A percentile compares a stretch with the other conserved stretches of the same genome.
phyloP scores from a whole-genome alignment of 2,888 invertebrate genomes.

The Dolichopus griseipennis region DNA sequence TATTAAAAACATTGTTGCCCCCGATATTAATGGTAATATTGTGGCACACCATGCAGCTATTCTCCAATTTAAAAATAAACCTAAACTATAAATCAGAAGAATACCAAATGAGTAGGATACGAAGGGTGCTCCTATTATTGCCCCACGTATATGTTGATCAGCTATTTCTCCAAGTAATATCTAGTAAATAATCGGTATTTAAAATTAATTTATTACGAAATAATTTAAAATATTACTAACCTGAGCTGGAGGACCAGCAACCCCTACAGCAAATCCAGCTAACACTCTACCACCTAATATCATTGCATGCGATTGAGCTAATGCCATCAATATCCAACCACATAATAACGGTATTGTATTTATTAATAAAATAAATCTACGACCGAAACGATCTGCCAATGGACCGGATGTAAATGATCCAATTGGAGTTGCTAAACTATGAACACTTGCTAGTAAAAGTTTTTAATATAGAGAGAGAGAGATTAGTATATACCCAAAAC shows the following conservation, averaged over 20 bases:
- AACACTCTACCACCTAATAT: slow-evolving; percentile 58
- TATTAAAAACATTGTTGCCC: slow-evolving; percentile 52
- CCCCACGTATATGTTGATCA: slow-evolving; percentile 60
- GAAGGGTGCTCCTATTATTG: slow-evolving; percentile 61
- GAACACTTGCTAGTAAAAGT: slow-evolving; percentile 57
- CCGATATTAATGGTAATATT: slow-evolving; percentile 51
- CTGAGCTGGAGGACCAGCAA: slow-evolving; percentile 66
- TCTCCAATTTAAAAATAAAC: slow-evolving; percentile 61
- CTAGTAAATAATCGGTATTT: slow-evolving; percentile 39
- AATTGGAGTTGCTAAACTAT: slow-evolving; percentile 67
- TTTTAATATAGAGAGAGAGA: slow-evolving; percentile 2
- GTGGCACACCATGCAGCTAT: slow-evolving; percentile 57
- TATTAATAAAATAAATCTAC: slow-evolving; percentile 55
- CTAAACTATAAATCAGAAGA: slow-evolving; percentile 61
- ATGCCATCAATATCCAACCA: slow-evolving; percentile 61
- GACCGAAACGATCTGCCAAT: slow-evolving; percentile 60
- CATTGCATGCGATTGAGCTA: slow-evolving; percentile 49
- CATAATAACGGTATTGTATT: slow-evolving; percentile 56
- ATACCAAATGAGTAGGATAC: slow-evolving; percentile 69
- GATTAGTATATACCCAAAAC: not conserved
- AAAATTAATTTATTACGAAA: not conserved
- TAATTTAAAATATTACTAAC: slow-evolving; percentile 40
- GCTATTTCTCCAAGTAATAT: slow-evolving; percentile 68
- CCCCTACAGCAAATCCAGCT: slow-evolving; percentile 64
- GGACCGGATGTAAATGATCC: slow-evolving; percentile 65